A percentile compares a stretch with the other conserved stretches of the same genome.
Conservation (phyloP, 2,888 invertebrate genomes). For the Platerodrilus igneus region DNA sequence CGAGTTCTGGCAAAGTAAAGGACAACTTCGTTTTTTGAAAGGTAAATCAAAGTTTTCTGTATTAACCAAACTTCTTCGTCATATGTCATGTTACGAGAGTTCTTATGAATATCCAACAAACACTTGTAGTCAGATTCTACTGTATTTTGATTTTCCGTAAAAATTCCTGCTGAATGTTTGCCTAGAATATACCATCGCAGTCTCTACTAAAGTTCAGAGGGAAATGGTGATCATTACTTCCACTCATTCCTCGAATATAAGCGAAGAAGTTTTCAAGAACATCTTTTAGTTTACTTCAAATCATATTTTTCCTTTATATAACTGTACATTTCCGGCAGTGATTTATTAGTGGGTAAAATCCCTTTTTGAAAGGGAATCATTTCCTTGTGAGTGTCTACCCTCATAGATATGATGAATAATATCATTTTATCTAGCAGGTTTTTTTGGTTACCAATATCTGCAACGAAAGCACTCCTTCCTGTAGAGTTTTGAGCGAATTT, state of each 20-base stretch:
- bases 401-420: constrained; percentile 7
- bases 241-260: background rate
- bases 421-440: constrained; percentile 9
- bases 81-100: constrained; percentile 5
- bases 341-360: constrained; percentile 9
- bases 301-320: constrained; percentile 5
- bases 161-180: too few species aligned
- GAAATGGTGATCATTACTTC: background rate
- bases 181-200: background rate
- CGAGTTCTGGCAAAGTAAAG: background rate
- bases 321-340: background rate
- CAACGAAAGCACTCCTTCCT: constrained; percentile 15
- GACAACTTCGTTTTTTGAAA: background rate
- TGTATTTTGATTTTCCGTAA: too few species aligned
- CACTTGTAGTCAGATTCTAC: constrained; percentile 7
- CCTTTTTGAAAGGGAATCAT: constrained; percentile 18
- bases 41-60: too few species aligned
- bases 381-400: constrained; percentile 11
- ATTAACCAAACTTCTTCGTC: constrained; percentile 14
- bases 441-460: constrained; percentile 9
- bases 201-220: too few species aligned
- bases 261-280: constrained; percentile 5
- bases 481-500: constrained; percentile 16
- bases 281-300: constrained; percentile 4
- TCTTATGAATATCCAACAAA: constrained; percentile 9